Evolutionary conservation across 2,888 invertebrate genomes (phyloP), one percentile per base, ranked within the genome.

Genomic region (Bimastos eiseni): DNA sequence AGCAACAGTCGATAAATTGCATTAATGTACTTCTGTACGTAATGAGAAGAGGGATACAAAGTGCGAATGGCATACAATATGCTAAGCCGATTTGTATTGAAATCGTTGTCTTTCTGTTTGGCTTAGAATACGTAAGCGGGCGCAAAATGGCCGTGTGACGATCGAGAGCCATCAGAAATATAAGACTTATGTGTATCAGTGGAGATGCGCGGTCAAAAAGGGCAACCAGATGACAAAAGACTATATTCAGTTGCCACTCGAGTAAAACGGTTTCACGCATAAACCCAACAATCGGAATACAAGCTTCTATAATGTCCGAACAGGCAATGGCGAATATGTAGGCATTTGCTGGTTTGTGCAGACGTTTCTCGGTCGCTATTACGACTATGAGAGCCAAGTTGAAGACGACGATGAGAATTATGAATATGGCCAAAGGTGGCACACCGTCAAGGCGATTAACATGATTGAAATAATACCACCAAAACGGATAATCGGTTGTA

Each of bases 131-230:
- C 36, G 34, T 24, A 34, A 86, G 37, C 86, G 86, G 86, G 13
- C 17, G 34, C 37, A 0, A 5, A 37, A 86, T 37, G 86, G 86
- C 86, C 21, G 36, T 11, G 86, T 86, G 36, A 17, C 86, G 86
- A 86, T 86, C 86, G 36, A n/a, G 24, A 24, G 86, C 86, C 86
- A 86, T 36, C 86, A 86, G 86, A 70, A 30, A 70, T 70, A 70
- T n/a, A n/a, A n/a, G 30, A 70, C 8, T n/a, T 3, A 70, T 30
- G 70, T 6, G 1, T 70, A n/a, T 70, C 11, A 21, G 24, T 24
- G 21, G 49, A 49, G 5, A 21, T 49, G 24, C 49, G 4, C 24
- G 1, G 21, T 49, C 49, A 49, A 49, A 21, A 4, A 49, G 49
- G 24, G 49, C 49, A 19, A 49, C 49, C 21, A 49, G 21, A 49